Evolutionary conservation across 2,113 vertebrate genomes (phyloP).

Genomic region (Percina caprodes): DNA sequence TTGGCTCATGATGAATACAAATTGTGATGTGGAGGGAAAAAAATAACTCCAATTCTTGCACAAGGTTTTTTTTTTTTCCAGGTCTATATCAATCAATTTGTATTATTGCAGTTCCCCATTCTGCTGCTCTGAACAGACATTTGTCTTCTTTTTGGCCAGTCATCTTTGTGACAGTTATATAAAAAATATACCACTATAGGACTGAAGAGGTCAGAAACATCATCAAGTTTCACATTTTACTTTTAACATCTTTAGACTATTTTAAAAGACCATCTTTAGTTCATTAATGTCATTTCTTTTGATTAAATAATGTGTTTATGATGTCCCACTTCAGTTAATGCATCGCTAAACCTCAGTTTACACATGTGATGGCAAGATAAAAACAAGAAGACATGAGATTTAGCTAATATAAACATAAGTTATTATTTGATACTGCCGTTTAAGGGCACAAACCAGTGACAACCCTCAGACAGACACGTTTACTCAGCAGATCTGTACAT

Average conservation of each 20-base stretch:
- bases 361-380: neutral
- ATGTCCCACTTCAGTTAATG: neutral
- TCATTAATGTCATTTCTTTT: neutral
- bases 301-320: neutral
- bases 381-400: neutral
- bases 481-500: slow-evolving; percentile 52
- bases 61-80: slow-evolving; percentile 14
- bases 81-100: slow-evolving; percentile 28
- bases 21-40: slow-evolving; percentile 45
- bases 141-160: slow-evolving; percentile 12
- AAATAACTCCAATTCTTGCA: slow-evolving; percentile 35
- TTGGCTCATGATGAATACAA: slow-evolving; percentile 61
- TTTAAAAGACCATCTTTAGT: neutral
- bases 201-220: slow-evolving; percentile 1
- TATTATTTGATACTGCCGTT: slow-evolving; percentile 21
- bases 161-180: slow-evolving; percentile 17
- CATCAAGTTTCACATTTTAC: neutral
- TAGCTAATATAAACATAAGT: slow-evolving; percentile 1
- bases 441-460: slow-evolving; percentile 37
- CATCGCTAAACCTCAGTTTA: neutral
- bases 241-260: neutral
- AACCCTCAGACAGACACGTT: slow-evolving; percentile 40
- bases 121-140: slow-evolving; percentile 12
- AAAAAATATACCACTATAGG: neutral
- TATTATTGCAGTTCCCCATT: slow-evolving; percentile 9